phyloP scores from a whole-genome alignment of 1,140 invertebrate species.

The Drosophila quadrilineata region DNA sequence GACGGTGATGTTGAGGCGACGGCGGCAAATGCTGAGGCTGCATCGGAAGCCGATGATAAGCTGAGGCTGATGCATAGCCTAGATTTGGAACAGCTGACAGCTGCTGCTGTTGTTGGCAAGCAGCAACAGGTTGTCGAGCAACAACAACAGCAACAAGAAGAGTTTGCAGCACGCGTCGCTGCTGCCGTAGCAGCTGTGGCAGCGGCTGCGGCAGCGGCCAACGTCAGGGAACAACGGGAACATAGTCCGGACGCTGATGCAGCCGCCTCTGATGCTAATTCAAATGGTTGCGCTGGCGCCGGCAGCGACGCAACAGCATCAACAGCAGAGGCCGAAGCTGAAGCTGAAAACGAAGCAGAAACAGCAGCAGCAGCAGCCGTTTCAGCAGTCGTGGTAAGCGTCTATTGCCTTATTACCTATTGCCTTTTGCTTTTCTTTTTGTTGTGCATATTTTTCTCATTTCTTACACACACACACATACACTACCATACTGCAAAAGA shows the following conservation, averaged over 20 bases:
- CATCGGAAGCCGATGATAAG: conserved; percentile 54
- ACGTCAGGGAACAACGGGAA: conserved; percentile 48
- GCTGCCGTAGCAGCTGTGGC: conserved; percentile 64
- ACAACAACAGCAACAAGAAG: conserved; percentile 45
- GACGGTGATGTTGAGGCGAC: conserved; percentile 33
- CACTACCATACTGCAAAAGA: not conserved
- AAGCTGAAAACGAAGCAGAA: not conserved
- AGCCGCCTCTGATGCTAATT: conserved; percentile 18
- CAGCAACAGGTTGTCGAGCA: conserved; percentile 40
- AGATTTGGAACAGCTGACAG: conserved; percentile 66
- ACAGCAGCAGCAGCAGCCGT: conserved; percentile 20
- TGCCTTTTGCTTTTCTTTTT: conserved; percentile 31
- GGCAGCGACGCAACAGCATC: conserved; percentile 22
- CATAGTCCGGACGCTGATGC: conserved; percentile 37
- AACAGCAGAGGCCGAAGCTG: not conserved
- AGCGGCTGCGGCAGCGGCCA: conserved; percentile 57
- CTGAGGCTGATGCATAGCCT: conserved; percentile 63
- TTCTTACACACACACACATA: conserved; percentile 9
- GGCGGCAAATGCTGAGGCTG: conserved; percentile 9
- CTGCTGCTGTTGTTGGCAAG: conserved; percentile 31
- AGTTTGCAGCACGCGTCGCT: conserved; percentile 55
- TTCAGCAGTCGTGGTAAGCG: conserved; percentile 69
- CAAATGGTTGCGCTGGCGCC: conserved; percentile 34
- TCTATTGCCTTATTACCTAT: conserved; percentile 27
- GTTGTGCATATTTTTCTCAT: conserved; percentile 34